Base-by-base conservation (phyloP, 2,797 vertebrate genomes). In the Mycteria americana region DNA sequence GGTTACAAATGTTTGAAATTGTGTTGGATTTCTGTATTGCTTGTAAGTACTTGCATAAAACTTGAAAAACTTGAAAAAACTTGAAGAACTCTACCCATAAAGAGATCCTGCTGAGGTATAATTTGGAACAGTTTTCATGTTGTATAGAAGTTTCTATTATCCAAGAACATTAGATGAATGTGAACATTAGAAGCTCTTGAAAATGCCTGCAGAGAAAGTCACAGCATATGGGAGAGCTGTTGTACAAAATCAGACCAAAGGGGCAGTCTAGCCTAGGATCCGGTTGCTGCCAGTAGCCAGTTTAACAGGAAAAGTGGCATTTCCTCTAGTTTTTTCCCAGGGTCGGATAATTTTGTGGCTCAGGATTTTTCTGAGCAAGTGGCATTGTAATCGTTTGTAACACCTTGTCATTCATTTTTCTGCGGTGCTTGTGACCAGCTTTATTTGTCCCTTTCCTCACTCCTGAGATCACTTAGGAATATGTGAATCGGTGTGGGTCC, bases 251-350 rank as follows among this genome's bases (percentile, higher is more conserved):
- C 30, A 59, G 30, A 57, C 10, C 18, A 24, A 45, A 76, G 21
- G 6, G 30, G 3, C 18, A 16, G 30, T 27, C 25, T 41, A 31
- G 21, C 25, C 33, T 64, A 14, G 41, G 33, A 30, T 75, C 18
- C 28, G 1, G 0, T 43, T 2, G 2, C 63, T 37, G 43, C 18
- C 28, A 53, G 35, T n/a, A 46, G 18, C 16, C 54, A 25, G 8
- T 14, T 76, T 45, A 82, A 31, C 22, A 59, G 45, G 37, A 64
- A 7, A 70, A 65, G 10, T 19, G 10, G 13, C 16, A 18, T 50
- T 74, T 68, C 18, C 41, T 9, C 0, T 2, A 37, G 13, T 37
- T 35, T 64, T 82, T 76, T 51, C 28, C 18, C 12, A 35, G 25
- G 22, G n/a, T 53, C 14, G 7, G 45, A 12, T n/a, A 53, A 41